phyloP scores from a whole-genome alignment of 2,797 vertebrate species.

The Pyrocephalus nanus region DNA sequence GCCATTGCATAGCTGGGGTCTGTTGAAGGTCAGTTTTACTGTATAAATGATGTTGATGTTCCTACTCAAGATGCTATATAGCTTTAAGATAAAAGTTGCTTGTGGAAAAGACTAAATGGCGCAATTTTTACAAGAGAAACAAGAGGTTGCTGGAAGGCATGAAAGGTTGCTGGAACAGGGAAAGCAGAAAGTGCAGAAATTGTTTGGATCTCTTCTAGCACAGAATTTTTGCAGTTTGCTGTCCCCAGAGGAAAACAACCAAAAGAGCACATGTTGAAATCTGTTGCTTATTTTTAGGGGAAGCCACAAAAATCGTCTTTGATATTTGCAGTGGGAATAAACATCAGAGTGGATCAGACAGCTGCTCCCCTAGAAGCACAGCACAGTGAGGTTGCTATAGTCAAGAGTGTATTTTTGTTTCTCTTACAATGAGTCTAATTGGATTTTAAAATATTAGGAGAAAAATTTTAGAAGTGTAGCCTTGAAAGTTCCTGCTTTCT shows the following conservation, averaged over 20 bases:
- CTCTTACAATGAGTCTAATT: conserved; percentile 52
- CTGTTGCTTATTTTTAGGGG: conserved; percentile 64
- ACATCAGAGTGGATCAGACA: conserved; percentile 72
- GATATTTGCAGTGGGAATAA: conserved; percentile 67
- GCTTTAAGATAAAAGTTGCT: not conserved
- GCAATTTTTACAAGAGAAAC: not conserved
- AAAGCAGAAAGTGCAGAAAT: not conserved
- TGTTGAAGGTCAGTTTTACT: not conserved
- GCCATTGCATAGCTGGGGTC: not conserved
- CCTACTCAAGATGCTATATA: not conserved
- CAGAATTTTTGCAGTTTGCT: conserved; percentile 3
- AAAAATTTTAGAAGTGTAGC: not conserved
- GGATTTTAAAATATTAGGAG: conserved; percentile 27
- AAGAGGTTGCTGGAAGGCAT: not conserved
- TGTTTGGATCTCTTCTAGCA: not conserved
- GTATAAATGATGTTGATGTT: not conserved
- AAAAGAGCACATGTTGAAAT: conserved; percentile 35
- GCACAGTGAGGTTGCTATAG: conserved; percentile 64
- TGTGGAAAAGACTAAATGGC: not conserved
- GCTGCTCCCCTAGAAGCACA: conserved; percentile 61
- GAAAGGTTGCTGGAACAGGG: not conserved
- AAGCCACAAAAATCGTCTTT: conserved; percentile 69
- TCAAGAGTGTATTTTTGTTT: conserved; percentile 58
- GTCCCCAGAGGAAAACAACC: not conserved
- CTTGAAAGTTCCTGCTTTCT: not conserved